Base-by-base conservation (phyloP, 2,888 invertebrate species). In the Girardia tigrina region DNA sequence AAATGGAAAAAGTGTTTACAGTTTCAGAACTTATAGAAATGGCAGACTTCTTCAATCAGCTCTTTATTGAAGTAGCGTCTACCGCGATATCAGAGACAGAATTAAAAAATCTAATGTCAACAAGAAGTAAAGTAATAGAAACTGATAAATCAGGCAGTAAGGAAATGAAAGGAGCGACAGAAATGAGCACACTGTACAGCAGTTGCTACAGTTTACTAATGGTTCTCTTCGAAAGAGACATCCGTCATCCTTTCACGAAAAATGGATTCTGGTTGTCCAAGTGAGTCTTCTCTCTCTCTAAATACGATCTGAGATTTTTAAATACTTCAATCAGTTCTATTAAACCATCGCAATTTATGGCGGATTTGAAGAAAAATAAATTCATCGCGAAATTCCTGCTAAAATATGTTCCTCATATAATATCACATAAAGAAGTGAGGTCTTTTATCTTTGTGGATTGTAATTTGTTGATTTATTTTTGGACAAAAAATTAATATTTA, bases 371-470 rank as follows among this genome's bases (percentile, higher is more conserved):
- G 81, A 93, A 92, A 84, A 91, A 91, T 0, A 90, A 90, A 83
- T 89, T 90, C 78, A 89, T 90, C 26, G 90, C 91, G 0, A 89
- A 90, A 86, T 87, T 91, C 28, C 86, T 98, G 28, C 87, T 98
- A 79, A 91, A 91, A 80, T 92, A 91, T 83, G 91, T 95, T 86
- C 97, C 97, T 0, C 97, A 97, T 82, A 91, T 97, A 82, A 90
- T 98, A 80, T 92, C 94, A 0, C 94, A 97, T 81, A 90, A 92
- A 36, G 95, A 97, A 79, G 85, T 85, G 78, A 78, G 78, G n/a
- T n/a, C n/a, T n/a, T n/a, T n/a, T n/a, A n/a, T n/a, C n/a, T n/a
- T n/a, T n/a, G n/a, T n/a, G n/a, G n/a, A n/a, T n/a, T n/a, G n/a
- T n/a, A n/a, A n/a, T n/a, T n/a, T n/a, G n/a, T n/a, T n/a, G n/a